Evolutionary conservation across 2,888 invertebrate genomes (phyloP).

Genomic region (Fragum sueziense): DNA sequence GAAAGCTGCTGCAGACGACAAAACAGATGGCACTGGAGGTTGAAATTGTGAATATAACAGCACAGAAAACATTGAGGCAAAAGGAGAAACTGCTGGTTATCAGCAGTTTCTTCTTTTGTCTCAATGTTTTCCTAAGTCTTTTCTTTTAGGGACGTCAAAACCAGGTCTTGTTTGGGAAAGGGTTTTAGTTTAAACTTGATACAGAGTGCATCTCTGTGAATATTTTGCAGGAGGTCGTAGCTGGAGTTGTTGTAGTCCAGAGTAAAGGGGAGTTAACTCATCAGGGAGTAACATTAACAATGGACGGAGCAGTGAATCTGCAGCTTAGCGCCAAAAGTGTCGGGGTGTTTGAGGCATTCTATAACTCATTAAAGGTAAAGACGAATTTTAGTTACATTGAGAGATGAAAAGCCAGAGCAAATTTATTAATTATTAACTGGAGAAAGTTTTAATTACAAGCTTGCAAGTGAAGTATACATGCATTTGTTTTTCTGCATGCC

Average conservation of each 20-base stretch:
- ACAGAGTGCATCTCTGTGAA: background rate
- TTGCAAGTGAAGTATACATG: too few relatives aligned
- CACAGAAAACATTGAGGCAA: too few relatives aligned
- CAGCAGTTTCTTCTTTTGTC: background rate
- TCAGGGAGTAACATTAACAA: slow-evolving; percentile 92
- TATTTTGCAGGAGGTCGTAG: slow-evolving; percentile 89
- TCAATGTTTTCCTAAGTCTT: background rate
- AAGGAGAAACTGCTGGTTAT: background rate
- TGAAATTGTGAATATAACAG: too few relatives aligned
- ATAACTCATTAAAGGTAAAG: slow-evolving; percentile 94
- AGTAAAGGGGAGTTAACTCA: slow-evolving; percentile 92
- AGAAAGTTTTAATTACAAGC: too few relatives aligned
- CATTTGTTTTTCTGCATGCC: too few relatives aligned
- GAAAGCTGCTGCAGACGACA: too few relatives aligned
- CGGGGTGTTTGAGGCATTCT: slow-evolving; percentile 96
- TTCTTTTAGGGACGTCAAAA: too few relatives aligned
- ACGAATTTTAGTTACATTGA: too few relatives aligned
- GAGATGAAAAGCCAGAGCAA: too few relatives aligned
- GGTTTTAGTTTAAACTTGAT: background rate
- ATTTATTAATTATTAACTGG: too few relatives aligned
- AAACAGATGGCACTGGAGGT: too few relatives aligned
- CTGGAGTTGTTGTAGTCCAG: slow-evolving; percentile 91
- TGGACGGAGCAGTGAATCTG: slow-evolving; percentile 94
- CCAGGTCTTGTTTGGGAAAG: too few relatives aligned
- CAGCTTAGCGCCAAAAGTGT: slow-evolving; percentile 96